phyloP scores from a whole-genome alignment of 2,888 invertebrate species.

The Leptogaster cylindrica region DNA sequence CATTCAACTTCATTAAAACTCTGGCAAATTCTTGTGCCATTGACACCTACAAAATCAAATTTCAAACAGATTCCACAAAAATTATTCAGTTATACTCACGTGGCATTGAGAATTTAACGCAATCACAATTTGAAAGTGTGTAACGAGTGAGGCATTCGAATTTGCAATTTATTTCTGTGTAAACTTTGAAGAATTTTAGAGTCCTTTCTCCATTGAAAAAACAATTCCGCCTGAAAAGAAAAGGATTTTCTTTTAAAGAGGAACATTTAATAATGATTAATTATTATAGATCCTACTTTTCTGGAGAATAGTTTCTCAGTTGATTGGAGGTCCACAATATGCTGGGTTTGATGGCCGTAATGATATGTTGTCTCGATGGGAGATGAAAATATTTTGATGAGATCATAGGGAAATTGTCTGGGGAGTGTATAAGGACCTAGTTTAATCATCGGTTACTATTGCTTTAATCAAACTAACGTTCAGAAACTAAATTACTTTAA shows the following conservation, averaged over 20 bases:
- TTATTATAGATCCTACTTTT: constrained; percentile 50
- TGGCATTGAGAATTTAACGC: constrained; percentile 77
- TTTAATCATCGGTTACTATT: no score
- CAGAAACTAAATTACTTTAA: no score
- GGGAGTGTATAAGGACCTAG: constrained; percentile 19
- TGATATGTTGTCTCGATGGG: constrained; percentile 69
- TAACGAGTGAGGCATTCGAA: constrained; percentile 75
- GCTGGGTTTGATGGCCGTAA: constrained; percentile 71
- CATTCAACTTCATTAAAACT: not conserved
- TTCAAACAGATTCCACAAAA: not conserved
- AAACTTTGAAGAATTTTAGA: constrained; percentile 70
- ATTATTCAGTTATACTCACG: constrained; percentile 52
- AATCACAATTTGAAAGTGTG: constrained; percentile 68
- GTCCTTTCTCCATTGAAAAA: constrained; percentile 72
- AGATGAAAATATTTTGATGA: constrained; percentile 70
- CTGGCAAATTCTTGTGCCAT: not conserved
- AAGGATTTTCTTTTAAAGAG: not conserved
- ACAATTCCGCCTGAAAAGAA: constrained; percentile 67
- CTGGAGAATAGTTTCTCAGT: constrained; percentile 65
- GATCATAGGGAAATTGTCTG: constrained; percentile 63
- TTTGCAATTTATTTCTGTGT: constrained; percentile 77
- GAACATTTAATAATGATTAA: not conserved
- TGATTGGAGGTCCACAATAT: constrained; percentile 73
- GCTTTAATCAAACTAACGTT: no score
- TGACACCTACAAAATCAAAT: constrained; percentile 44